Evolutionary conservation across 2,888 invertebrate species (phyloP).

Genomic region (Xestia c-nigrum): DNA sequence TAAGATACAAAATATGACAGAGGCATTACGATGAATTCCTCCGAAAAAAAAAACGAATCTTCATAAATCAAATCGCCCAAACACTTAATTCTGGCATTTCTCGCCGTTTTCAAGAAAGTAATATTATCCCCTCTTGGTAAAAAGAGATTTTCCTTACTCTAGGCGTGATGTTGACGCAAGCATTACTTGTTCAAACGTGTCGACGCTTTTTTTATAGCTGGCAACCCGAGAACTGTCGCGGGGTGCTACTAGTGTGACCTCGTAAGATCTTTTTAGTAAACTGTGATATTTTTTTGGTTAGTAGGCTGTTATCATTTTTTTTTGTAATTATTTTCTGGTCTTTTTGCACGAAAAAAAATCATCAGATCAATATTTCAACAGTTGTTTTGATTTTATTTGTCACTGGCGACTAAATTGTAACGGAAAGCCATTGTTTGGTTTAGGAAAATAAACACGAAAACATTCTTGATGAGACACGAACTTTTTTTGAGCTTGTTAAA

Average conservation of each 20-base stretch:
- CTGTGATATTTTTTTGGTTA: slow-evolving; percentile 22
- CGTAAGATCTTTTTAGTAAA: slow-evolving; percentile 47
- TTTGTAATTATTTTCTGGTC: not conserved
- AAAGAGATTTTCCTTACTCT: slow-evolving; percentile 70
- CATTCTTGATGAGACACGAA: not conserved
- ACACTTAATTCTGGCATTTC: slow-evolving; percentile 66
- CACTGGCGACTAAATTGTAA: not conserved
- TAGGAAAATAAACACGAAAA: not conserved
- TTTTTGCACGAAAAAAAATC: not conserved
- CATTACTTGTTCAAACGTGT: slow-evolving; percentile 88
- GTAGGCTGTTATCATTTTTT: not conserved
- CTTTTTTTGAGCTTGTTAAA: not conserved
- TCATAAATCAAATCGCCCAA: slow-evolving; percentile 57
- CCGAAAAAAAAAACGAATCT: slow-evolving; percentile 21
- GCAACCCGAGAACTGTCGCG: slow-evolving; percentile 68
- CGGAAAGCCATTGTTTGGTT: not conserved
- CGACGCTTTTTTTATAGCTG: slow-evolving; percentile 76
- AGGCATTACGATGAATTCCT: slow-evolving; percentile 33
- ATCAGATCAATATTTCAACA: not conserved
- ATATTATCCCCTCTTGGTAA: slow-evolving; percentile 66
- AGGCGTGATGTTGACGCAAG: slow-evolving; percentile 81
- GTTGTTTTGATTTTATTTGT: not conserved
- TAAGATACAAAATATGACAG: slow-evolving; percentile 38
- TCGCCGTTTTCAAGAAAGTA: slow-evolving; percentile 69
- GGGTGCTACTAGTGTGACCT: slow-evolving; percentile 58